Conservation (phyloP, 2,888 invertebrate genomes). For the Elysia crispata region DNA sequence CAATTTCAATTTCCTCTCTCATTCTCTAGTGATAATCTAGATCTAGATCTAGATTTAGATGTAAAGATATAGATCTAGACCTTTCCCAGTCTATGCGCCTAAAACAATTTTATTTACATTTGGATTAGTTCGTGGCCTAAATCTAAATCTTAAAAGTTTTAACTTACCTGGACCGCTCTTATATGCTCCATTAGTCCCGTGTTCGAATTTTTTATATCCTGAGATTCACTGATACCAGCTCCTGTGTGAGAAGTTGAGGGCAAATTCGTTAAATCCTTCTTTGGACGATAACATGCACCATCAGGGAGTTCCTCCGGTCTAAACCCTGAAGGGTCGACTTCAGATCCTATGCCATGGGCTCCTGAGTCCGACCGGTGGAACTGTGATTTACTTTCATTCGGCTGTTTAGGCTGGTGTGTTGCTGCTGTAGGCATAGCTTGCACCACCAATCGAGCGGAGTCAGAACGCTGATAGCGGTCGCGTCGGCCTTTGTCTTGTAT, state of each 20-base stretch:
- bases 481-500: constrained; percentile 38
- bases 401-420: neutral
- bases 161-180: constrained; percentile 48
- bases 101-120: too few relatives aligned
- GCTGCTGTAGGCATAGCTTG: constrained; percentile 42
- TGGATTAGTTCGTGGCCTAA: too few relatives aligned
- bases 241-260: neutral
- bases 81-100: too few relatives aligned
- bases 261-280: constrained; percentile 44
- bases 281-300: constrained; percentile 51
- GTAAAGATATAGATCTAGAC: neutral
- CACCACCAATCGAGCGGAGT: constrained; percentile 51
- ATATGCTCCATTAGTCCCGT: constrained; percentile 21
- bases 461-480: constrained; percentile 48
- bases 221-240: neutral
- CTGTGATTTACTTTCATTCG: constrained; percentile 18
- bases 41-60: constrained; percentile 1
- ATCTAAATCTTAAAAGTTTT: too few relatives aligned
- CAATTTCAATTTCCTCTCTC: too few relatives aligned
- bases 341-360: neutral
- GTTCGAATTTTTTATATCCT: neutral
- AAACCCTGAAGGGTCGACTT: constrained; percentile 42
- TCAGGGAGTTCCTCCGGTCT: constrained; percentile 52
- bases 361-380: constrained; percentile 26
- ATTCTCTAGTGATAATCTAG: constrained; percentile 13